These are phyloP conservation scores for Austrolebias charrua DNA, from an alignment of 2,797 vertebrate genomes.

Conservation along the genomic window DNA sequence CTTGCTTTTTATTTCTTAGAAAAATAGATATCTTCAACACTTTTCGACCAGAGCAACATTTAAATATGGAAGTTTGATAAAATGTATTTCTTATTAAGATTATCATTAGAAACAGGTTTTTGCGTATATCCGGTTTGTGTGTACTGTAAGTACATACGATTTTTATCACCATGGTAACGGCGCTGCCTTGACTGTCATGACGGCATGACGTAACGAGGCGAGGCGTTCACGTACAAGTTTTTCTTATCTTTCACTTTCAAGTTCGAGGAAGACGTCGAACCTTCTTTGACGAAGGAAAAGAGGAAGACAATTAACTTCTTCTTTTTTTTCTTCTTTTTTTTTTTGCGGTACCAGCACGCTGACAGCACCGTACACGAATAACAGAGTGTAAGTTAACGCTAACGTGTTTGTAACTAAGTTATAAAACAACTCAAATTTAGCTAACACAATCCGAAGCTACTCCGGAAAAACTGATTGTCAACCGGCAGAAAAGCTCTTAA, in stretches of 20 bases:
- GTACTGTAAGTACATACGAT: too few relatives aligned
- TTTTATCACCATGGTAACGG: neutral
- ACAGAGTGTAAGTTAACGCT: conserved; percentile 8
- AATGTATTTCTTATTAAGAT: neutral
- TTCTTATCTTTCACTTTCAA: conserved; percentile 30
- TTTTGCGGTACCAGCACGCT: neutral
- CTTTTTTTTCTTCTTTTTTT: neutral
- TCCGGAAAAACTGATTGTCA: neutral
- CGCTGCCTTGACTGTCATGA: neutral
- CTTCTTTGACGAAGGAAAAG: neutral
- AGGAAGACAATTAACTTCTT: too few relatives aligned
- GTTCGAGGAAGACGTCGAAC: conserved; percentile 5
- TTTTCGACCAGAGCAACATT: too few relatives aligned
- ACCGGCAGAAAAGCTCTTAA: neutral
- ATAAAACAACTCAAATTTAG: neutral
- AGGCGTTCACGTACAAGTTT: conserved; percentile 12
- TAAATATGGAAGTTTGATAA: too few relatives aligned
- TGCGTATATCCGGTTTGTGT: neutral
- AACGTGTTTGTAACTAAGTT: neutral
- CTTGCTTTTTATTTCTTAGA: too few relatives aligned
- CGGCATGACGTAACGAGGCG: conserved; percentile 3
- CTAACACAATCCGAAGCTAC: neutral
- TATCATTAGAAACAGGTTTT: neutral
- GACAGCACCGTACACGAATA: rapidly evolving
- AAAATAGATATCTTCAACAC: too few relatives aligned